Conservation (phyloP, 2,888 invertebrate species). For the Drosophila leonis region DNA sequence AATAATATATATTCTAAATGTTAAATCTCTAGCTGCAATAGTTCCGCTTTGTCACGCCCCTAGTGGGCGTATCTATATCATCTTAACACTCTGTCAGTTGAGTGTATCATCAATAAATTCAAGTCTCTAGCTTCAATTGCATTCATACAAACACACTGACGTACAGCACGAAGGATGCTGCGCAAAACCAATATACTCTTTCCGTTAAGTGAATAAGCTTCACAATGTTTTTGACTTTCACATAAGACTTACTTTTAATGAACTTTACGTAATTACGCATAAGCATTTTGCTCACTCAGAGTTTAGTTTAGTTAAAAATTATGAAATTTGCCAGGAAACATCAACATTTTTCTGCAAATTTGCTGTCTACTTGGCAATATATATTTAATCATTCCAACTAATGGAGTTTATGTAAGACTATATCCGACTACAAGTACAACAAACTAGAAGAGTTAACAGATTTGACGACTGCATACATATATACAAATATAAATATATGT, state of each 20-base stretch:
- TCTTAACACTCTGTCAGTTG: too few species aligned
- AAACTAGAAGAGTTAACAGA: conserved; percentile 21
- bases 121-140: too few species aligned
- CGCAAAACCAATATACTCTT: neutral
- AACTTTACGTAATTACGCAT: neutral
- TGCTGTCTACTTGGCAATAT: neutral
- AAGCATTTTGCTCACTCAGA: neutral
- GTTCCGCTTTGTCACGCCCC: too few species aligned
- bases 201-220: too few species aligned
- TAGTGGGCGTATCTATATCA: too few species aligned
- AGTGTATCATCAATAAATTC: too few species aligned
- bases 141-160: too few species aligned
- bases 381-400: conserved; percentile 13
- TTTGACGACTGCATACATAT: conserved; percentile 7
- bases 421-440: conserved; percentile 1
- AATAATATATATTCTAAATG: too few species aligned
- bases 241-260: neutral
- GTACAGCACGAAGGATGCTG: neutral
- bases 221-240: neutral
- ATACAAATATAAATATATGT: neutral
- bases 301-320: neutral
- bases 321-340: conserved; percentile 5
- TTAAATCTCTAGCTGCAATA: too few species aligned
- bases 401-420: conserved; percentile 35
- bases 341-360: neutral